Base-by-base conservation (phyloP, 2,113 vertebrate species). In the Lycaon pictus region DNA sequence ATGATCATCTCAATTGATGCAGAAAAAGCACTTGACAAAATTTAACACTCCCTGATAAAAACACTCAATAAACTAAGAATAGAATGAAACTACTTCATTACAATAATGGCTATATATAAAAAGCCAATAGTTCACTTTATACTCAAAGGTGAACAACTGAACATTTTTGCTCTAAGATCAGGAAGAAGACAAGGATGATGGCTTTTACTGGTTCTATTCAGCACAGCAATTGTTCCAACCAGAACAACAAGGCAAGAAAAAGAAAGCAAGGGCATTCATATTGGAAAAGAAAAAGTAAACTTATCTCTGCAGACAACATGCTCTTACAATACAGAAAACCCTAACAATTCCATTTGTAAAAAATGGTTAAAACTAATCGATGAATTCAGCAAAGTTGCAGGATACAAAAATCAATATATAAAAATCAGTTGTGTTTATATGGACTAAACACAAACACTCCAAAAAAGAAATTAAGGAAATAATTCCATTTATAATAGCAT, bases 281-380 rank as follows among this genome's bases (percentile, higher is more conserved):
- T 20, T 72, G 71, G 55, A 79, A 85, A 84, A 55, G 16, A 96
- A 92, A 82, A 95, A 69, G 23, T 79, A 79, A 84, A 83, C 55
- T 88, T 37, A n/a, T 74, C 51, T 88, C 37, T 71, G 62, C 11
- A 82, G 56, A 76, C 11, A 37, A 67, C 51, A 65, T 43, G 16
- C 58, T 60, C 63, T 35, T 23, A 74, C 20, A 63, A 63, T 7
- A 4, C 27, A 77, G 6, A 93, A 84, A 77, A 32, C 4, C n/a
- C 60, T 53, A 84, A 60, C 4, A 19, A 74, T n/a, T 32, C 22
- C 11, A 53, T 22, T 25, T 74, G 12, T 43, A 53, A 35, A 37
- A 48, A 9, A 58, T 12, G 15, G 9, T 88, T 37, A 60, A 12
- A 91, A 67, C 17, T 11, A 67, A 63, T 27, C 12, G 32, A 56